Evolutionary conservation across 2,888 invertebrate genomes (phyloP), one percentile per base, ranked within the genome.

Genomic region (Elegia similella): DNA sequence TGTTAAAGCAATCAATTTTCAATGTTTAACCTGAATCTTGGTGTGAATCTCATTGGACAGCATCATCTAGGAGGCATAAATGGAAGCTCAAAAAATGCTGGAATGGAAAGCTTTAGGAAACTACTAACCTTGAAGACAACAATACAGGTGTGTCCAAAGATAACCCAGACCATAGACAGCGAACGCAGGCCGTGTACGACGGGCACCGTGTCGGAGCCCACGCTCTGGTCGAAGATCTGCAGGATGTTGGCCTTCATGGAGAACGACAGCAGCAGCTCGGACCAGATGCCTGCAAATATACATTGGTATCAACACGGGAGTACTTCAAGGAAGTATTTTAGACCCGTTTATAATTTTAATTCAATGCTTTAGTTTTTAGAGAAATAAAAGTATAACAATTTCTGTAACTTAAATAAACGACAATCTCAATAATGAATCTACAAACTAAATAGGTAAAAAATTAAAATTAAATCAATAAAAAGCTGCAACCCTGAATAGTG

Each of bases 141-240:
- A 69, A 96, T 96, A 75, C 95, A 95, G 0, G 95, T 95, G 76
- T 95, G 95, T 0, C 95, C 95, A 61, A 95, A 90, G 62, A 95
- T 94, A 58, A 95, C 94, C 95, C 95, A 95, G 34, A 94, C 92
- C 93, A 95, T 94, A 68, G 94, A 94, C 60, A 94, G 84, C 10
- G 93, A 93, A 47, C 95, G 84, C 10, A 95, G 81, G 0, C 95
- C 95, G 67, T 95, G 95, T 59, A 95, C 94, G 47, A 95, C 95
- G 10, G 96, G 94, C 62, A 96, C 94, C 0, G 95, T 96, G 77
- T 96, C 96, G n/a, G 95, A 93, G 8, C 96, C 95, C 48, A 96
- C 95, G 3, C 94, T 92, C 69, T 96, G 94, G 78, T 96, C 96
- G 76, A 95, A 95, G 74, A 97, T 94, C 73, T 96, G 95, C 82